phyloP scores from a whole-genome alignment of 2,888 invertebrate species.

The Drosophila gaucha region DNA sequence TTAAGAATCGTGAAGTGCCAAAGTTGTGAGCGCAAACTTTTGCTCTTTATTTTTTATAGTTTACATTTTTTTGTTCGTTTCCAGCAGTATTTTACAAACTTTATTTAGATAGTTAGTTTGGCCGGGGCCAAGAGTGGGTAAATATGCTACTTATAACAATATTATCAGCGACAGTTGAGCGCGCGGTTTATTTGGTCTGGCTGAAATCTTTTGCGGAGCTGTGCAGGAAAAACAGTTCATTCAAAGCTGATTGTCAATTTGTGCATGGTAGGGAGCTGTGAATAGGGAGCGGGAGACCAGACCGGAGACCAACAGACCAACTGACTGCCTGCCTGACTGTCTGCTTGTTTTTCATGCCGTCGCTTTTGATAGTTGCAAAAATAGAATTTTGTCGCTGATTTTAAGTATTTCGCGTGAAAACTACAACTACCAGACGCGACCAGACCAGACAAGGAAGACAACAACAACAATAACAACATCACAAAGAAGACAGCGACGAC shows the following conservation, averaged over 20 bases:
- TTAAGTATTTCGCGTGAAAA: slow-evolving; percentile 80
- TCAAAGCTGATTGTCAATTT: slow-evolving; percentile 71
- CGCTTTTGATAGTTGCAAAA: slow-evolving; percentile 72
- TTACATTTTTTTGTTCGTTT: slow-evolving; percentile 8
- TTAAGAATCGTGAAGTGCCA: slow-evolving; percentile 16
- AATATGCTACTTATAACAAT: slow-evolving; percentile 54
- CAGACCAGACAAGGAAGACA: slow-evolving; percentile 35
- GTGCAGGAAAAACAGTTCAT: slow-evolving; percentile 51
- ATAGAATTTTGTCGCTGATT: slow-evolving; percentile 79
- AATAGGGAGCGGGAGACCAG: slow-evolving; percentile 1
- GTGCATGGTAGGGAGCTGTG: background rate
- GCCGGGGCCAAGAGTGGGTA: slow-evolving; percentile 37
- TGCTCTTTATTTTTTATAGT: slow-evolving; percentile 1
- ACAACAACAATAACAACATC: slow-evolving; percentile 14
- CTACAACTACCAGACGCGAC: slow-evolving; percentile 63
- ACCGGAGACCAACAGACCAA: slow-evolving; percentile 34
- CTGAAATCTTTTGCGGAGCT: slow-evolving; percentile 15
- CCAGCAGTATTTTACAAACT: slow-evolving; percentile 41
- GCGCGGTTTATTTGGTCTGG: slow-evolving; percentile 19
- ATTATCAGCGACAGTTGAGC: slow-evolving; percentile 42
- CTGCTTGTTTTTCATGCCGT: slow-evolving; percentile 63
- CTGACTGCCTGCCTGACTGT: slow-evolving; percentile 48
- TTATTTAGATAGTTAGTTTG: slow-evolving; percentile 27
- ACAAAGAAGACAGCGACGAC: slow-evolving; percentile 11
- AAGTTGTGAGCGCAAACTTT: slow-evolving; percentile 34